phyloP scores from a whole-genome alignment of 2,888 invertebrate species.

The Dendrolimus houi region DNA sequence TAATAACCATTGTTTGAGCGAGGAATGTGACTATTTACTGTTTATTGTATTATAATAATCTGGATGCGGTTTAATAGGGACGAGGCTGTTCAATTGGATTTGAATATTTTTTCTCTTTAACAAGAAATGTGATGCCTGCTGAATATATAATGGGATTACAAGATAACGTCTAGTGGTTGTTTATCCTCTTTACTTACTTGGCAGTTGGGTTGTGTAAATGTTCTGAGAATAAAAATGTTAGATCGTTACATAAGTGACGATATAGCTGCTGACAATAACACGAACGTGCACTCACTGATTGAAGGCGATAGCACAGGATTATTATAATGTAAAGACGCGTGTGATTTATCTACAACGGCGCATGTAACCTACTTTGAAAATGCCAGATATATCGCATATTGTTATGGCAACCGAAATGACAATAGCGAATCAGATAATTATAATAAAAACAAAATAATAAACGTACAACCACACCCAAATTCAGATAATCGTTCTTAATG shows the following conservation, averaged over 20 bases:
- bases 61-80: constrained; percentile 8
- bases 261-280: constrained; percentile 17
- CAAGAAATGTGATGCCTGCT: neutral
- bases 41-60: constrained; percentile 32
- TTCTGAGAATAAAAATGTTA: constrained; percentile 16
- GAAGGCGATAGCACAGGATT: constrained; percentile 14
- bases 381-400: neutral
- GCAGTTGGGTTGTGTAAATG: constrained; percentile 17
- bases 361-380: neutral
- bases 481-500: too few relatives aligned
- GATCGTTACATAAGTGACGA: constrained; percentile 19
- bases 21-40: constrained; percentile 29
- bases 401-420: neutral
- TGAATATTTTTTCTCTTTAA: neutral
- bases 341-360: neutral
- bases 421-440: too few relatives aligned
- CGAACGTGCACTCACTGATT: constrained; percentile 15
- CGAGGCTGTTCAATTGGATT: neutral
- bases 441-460: too few relatives aligned
- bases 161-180: constrained; percentile 15
- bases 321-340: constrained; percentile 3
- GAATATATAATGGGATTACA: constrained; percentile 8
- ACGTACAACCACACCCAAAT: too few relatives aligned
- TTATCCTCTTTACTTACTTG: constrained; percentile 15
- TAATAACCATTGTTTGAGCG: constrained; percentile 37